Percentiles rank a stretch among this genome's conserved stretches.
phyloP scores from a whole-genome alignment of 2,888 invertebrate genomes.

The Campoplex nolae region DNA sequence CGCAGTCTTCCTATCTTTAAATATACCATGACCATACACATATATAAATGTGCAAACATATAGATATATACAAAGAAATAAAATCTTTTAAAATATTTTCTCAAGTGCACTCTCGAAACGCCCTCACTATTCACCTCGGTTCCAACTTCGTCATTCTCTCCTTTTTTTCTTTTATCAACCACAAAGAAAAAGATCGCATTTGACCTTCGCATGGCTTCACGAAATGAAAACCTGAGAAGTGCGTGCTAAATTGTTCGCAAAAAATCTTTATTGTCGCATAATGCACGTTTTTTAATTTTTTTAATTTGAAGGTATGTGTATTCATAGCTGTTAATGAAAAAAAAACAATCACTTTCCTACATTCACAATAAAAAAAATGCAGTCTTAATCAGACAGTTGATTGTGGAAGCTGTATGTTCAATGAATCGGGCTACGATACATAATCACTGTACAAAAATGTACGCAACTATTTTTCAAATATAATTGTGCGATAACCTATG shows the following conservation, averaged over 20 bases:
- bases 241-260: neutral
- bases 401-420: neutral
- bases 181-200: neutral
- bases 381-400: too few relatives aligned
- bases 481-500: neutral
- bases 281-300: neutral
- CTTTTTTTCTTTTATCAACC: slow-evolving; percentile 6
- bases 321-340: neutral
- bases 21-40: slow-evolving; percentile 4
- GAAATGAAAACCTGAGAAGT: neutral
- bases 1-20: slow-evolving; percentile 15
- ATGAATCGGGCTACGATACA: neutral
- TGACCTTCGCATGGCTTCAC: neutral
- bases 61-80: neutral
- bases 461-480: neutral
- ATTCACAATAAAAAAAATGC: too few relatives aligned
- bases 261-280: neutral
- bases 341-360: too few relatives aligned
- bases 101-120: slow-evolving; percentile 36
- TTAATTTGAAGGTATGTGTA: neutral
- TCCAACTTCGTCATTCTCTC: neutral
- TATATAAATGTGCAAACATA: neutral
- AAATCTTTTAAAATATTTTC: slow-evolving; percentile 31
- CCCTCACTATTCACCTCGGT: slow-evolving; percentile 14
- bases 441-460: neutral